Evolutionary conservation across 1,140 invertebrate species (phyloP), one percentile per base, ranked within the genome.

Genomic region (Pogonognathellus flavescens): DNA sequence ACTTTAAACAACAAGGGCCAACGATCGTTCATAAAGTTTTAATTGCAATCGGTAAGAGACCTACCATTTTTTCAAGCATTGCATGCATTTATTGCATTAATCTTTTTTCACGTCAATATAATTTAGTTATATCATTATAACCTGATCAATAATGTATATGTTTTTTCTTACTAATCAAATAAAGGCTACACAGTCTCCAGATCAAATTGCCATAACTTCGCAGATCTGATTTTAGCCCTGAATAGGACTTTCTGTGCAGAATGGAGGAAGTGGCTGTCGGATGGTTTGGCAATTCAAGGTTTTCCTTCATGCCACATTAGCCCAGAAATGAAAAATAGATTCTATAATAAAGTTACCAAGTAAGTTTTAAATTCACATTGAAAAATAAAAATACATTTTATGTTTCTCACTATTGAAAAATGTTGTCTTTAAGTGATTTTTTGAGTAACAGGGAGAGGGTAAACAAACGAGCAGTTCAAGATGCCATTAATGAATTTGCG

Each of bases 401-500:
- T n/a, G n/a, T n/a, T n/a, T n/a, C n/a, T n/a, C n/a, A n/a, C n/a
- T n/a, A n/a, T n/a, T n/a, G n/a, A n/a, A n/a, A n/a, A n/a, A n/a
- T n/a, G n/a, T n/a, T n/a, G 11, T 62, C 25, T 20, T n/a, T 62
- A 22, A 62, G 20, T 4, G 0, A 31, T 13, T 31, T 66, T 25
- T 13, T 66, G 5, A 0, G 5, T 66, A 10, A 31, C 50, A 89
- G 88, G 53, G 88, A 87, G n/a, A 82, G 87, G 52, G 76, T 84
- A 13, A 89, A 86, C 60, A 88, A 88, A 52, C 72, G 88, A 62
- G 59, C 81, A 31, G 72, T 89, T 49, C 84, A 87, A 52, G 87
- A 89, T n/a, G 87, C 87, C 11, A 86, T 89, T 20, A 85, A 85
- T 31, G 88, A 89, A n/a, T 88, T 89, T 59, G 86, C 88, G 6